phyloP scores from a whole-genome alignment of 2,888 invertebrate species.

The Hirtodrosophila confusa region DNA sequence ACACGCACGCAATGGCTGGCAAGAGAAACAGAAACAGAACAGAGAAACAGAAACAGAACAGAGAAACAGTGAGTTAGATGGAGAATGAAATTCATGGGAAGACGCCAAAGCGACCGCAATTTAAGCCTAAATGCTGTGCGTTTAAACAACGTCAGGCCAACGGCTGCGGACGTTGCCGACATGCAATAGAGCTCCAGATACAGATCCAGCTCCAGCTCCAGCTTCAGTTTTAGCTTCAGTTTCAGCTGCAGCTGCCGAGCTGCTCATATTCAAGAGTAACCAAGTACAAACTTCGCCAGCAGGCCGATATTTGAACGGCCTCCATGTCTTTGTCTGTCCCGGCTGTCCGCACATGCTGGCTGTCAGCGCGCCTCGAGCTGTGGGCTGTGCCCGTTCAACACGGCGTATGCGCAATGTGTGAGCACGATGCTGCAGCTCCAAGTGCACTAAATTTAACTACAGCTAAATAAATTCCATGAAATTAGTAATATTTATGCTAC shows the following conservation, averaged over 20 bases:
- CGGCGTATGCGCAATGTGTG: slow-evolving; percentile 72
- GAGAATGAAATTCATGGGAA: slow-evolving; percentile 61
- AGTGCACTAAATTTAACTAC: slow-evolving; percentile 74
- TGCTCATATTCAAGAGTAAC: slow-evolving; percentile 59
- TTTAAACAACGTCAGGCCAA: slow-evolving; percentile 66
- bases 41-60: not conserved
- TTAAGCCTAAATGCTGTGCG: slow-evolving; percentile 76
- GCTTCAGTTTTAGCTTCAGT: slow-evolving; percentile 1
- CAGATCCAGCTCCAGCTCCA: not conserved
- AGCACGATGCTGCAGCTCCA: slow-evolving; percentile 29
- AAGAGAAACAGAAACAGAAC: not conserved
- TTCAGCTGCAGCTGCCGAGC: slow-evolving; percentile 25
- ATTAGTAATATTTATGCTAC: slow-evolving; percentile 78
- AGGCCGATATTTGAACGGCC: slow-evolving; percentile 28
- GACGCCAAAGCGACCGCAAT: slow-evolving; percentile 71
- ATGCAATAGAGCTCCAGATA: slow-evolving; percentile 55
- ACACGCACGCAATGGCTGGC: slow-evolving; percentile 30
- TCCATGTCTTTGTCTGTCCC: slow-evolving; percentile 16
- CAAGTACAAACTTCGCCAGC: slow-evolving; percentile 64
- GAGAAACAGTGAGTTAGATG: slow-evolving; percentile 21
- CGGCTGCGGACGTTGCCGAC: slow-evolving; percentile 56
- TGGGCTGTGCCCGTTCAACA: slow-evolving; percentile 49
- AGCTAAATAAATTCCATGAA: slow-evolving; percentile 77
- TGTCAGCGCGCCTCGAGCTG: slow-evolving; percentile 70
- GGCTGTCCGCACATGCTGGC: slow-evolving; percentile 51